Percentiles rank a stretch among this genome's conserved stretches.
These are phyloP conservation scores for Apodemus speciosus DNA, from an alignment of 2,113 vertebrate species.

Conservation along the genomic window DNA sequence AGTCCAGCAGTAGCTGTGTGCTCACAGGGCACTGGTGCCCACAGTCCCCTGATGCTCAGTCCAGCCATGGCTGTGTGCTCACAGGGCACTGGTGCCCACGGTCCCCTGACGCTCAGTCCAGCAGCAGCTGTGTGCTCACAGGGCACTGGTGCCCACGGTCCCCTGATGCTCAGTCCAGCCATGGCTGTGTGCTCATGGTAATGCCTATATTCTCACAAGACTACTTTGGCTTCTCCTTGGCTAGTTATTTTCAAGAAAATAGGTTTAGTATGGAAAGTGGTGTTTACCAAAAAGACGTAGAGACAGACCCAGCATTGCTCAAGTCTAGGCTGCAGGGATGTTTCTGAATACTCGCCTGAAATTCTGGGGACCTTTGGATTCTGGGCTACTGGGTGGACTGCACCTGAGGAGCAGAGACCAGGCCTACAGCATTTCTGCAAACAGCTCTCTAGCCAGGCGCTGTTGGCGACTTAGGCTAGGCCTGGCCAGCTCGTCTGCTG, in stretches of 20 bases:
- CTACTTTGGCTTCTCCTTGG: neutral
- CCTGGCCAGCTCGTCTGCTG: neutral
- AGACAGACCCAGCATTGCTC: neutral
- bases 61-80: neutral
- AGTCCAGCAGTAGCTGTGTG: neutral
- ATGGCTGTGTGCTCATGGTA: neutral
- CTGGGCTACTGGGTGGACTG: neutral
- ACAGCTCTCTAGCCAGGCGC: neutral
- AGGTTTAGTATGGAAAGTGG: neutral
- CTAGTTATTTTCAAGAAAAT: neutral
- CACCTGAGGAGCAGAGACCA: neutral
- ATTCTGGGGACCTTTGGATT: too few relatives aligned
- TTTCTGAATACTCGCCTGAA: neutral
- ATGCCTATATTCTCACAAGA: neutral
- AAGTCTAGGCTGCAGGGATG: neutral
- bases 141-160: neutral
- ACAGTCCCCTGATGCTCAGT: neutral
- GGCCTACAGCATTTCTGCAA: neutral
- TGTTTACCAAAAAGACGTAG: neutral
- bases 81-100: neutral
- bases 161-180: neutral
- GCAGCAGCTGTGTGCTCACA: neutral
- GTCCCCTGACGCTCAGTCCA: neutral
- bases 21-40: neutral
- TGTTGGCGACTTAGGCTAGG: neutral